A percentile compares a stretch with the other conserved stretches of the same genome.
Conservation (phyloP, 2,888 invertebrate species). For the Lepidochitona cinerea region DNA sequence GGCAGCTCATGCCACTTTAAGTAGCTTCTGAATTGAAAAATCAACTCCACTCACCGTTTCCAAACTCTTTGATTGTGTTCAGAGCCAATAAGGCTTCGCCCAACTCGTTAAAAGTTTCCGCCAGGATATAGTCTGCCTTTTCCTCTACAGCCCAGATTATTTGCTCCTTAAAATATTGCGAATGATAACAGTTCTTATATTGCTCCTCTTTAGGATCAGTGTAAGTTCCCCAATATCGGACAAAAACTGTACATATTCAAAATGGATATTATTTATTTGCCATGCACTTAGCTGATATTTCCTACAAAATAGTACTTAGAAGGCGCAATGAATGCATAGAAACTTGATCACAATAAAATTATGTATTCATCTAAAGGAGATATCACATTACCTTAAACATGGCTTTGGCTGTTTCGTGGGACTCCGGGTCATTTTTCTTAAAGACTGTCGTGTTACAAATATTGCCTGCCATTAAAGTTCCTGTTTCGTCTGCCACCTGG, state of each 20-base stretch:
- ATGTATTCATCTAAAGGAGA: no score
- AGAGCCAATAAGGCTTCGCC: constrained; percentile 63
- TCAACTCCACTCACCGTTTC: constrained; percentile 57
- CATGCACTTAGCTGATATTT: no score
- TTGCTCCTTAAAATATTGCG: constrained; percentile 61
- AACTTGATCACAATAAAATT: no score
- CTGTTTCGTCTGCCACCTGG: constrained; percentile 60
- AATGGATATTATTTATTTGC: no score
- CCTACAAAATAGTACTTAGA: no score
- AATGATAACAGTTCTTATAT: no score
- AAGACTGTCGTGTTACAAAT: constrained; percentile 61
- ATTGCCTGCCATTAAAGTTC: constrained; percentile 66
- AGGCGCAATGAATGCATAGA: no score
- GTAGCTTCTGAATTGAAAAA: no score
- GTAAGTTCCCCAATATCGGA: no score
- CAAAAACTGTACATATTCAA: no score
- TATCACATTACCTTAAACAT: constrained; percentile 57
- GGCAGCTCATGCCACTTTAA: no score
- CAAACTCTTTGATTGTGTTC: constrained; percentile 54
- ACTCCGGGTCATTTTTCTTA: constrained; percentile 39
- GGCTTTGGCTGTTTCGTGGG: constrained; percentile 28
- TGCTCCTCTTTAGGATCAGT: no score
- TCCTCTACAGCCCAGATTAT: constrained; percentile 64
- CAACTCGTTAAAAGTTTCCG: constrained; percentile 58
- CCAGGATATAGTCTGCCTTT: constrained; percentile 65